These are phyloP conservation scores for Rhadina sibilatrix DNA, from an alignment of 2,113 vertebrate species.

Conservation along the genomic window DNA sequence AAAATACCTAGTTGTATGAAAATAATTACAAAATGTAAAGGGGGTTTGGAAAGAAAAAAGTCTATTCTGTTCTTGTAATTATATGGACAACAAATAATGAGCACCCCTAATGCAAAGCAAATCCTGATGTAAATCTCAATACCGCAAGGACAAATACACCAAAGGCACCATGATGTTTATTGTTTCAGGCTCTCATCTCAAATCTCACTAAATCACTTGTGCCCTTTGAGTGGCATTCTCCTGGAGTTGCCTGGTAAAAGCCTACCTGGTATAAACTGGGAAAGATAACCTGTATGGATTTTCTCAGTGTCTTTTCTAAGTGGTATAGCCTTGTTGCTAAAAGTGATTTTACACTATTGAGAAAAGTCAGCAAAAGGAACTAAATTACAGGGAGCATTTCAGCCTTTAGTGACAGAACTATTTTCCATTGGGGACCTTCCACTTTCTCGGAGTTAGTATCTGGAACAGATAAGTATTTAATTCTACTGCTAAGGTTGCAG, in stretches of 20 bases:
- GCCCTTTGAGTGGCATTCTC: background rate
- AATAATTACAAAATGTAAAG: background rate
- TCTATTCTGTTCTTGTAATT: background rate
- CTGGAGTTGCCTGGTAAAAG: background rate
- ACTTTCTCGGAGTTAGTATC: background rate
- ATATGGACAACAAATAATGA: background rate
- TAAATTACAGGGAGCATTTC: background rate
- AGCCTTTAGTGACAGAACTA: background rate
- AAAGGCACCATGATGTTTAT: background rate
- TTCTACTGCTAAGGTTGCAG: slow-evolving; percentile 20
- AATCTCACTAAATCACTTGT: background rate
- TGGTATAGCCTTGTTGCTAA: background rate
- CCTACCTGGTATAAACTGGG: background rate
- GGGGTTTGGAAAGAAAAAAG: fast-evolving
- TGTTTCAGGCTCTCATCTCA: background rate
- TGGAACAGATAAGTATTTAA: slow-evolving; percentile 42
- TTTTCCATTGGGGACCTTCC: background rate
- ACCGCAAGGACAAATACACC: background rate
- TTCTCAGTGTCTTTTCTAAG: background rate
- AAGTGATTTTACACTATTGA: background rate
- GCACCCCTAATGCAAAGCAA: background rate
- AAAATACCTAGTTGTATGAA: fast-evolving
- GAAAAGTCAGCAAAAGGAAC: background rate
- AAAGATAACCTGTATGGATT: background rate
- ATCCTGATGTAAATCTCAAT: background rate